Base-by-base conservation (phyloP, 2,888 invertebrate genomes). In the Sarcophaga caerulescens region DNA sequence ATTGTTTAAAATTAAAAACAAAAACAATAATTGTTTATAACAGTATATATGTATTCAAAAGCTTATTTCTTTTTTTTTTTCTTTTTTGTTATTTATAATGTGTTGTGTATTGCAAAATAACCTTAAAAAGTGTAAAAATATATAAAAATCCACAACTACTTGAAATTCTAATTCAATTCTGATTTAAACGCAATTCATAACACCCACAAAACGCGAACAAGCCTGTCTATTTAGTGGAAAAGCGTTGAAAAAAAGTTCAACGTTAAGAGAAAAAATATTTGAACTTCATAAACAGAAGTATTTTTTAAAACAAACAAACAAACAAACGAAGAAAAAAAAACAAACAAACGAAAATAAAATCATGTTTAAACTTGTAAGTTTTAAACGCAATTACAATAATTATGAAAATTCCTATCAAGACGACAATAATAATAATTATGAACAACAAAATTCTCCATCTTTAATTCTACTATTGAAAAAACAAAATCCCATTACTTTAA, bases 281-380 rank as follows among this genome's bases (percentile, higher is more conserved):
- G 5, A 35, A 35, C 35, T 35, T 35, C 35, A 35, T 35, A 63
- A 62, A 47, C 35, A 45, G 4, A 17, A 74, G 25, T 4, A 68
- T 62, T 77, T 77, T 8, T 12, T 35, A 47, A 8, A 59, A 70
- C 12, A 23, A 35, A 47, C 59, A 45, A 76, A 10, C 23, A 65
- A 57, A 45, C 23, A 10, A 8, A 0, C 14, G 21, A 59, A 1
- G n/a, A n/a, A n/a, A n/a, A n/a, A n/a, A n/a, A 45, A 76, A 10
- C 23, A 65, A 57, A 45, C 23, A 10, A 8, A 0, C 14, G 21
- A 59, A 1, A 59, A 14, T 59, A 17, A 59, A 71, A 89, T 80
- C 85, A 93, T 93, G 92, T 91, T 92, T 84, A 92, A 92, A 89
- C 88, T 92, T 88, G 90, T 91, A 89, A 91, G 90, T 89, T 89